phyloP scores from a whole-genome alignment of 2,888 invertebrate genomes.

The Hybos culiciformis region DNA sequence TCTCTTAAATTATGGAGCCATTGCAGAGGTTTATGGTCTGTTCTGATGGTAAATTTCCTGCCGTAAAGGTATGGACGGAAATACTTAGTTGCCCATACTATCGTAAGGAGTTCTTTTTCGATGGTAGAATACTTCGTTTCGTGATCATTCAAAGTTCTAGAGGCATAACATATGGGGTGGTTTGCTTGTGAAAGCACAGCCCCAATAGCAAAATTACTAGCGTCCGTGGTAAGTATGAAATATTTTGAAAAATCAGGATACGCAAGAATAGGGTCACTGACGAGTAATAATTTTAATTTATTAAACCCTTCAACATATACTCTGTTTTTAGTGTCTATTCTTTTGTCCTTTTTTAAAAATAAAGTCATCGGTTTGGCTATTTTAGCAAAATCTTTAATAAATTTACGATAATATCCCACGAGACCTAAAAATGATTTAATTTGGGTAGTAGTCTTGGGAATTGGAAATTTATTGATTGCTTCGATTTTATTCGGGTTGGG shows the following conservation, averaged over 20 bases:
- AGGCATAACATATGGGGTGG: slow-evolving; percentile 13
- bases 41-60: neutral
- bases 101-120: slow-evolving; percentile 23
- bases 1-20: slow-evolving; percentile 7
- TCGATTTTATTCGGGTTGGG: neutral
- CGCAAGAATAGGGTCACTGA: neutral
- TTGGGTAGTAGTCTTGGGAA: neutral
- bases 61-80: neutral
- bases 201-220: neutral
- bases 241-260: neutral
- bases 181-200: neutral
- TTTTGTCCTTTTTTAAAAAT: neutral
- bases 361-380: neutral
- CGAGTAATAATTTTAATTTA: neutral
- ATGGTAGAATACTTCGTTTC: slow-evolving; percentile 18
- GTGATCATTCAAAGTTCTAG: slow-evolving; percentile 14
- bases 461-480: neutral
- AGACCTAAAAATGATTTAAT: neutral
- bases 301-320: neutral
- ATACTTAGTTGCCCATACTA: slow-evolving; percentile 17
- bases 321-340: neutral
- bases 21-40: neutral
- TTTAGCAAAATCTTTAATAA: neutral
- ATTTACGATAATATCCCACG: neutral
- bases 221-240: neutral